Base-by-base conservation (phyloP, 2,888 invertebrate species). In the Acanthopleura granulata region DNA sequence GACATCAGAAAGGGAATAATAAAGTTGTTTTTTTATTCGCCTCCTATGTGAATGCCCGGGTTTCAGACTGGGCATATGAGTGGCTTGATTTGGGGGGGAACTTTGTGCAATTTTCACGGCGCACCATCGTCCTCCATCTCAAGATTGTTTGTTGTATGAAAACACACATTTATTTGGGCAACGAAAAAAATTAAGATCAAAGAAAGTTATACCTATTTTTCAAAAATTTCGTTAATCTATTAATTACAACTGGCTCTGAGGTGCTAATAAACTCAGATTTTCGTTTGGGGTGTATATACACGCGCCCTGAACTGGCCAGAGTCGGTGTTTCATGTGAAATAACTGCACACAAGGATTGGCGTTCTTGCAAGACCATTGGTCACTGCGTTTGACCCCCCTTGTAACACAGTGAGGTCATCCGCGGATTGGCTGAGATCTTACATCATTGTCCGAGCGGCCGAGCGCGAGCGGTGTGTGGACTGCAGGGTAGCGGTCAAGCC, bases 391-490 rank as follows among this genome's bases (percentile, higher is more conserved):
- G 27, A 27, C 66, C 66, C 66, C 66, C 25, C 3, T 40, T 40
- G 40, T 40, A 40, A 40, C 4, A 9, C 40, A 40, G 40, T 40
- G 40, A 40, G 40, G 40, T 40, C 40, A 40, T 40, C 40, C 40
- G 40, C 9, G 40, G 40, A 40, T 40, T 40, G 40, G 40, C 40
- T 40, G 16, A 3, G 25, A 27, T 27, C 66, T 66, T 66, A 66
- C 66, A 66, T 66, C 66, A 66, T 66, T 66, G 66, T 66, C 66
- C 29, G 29, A 27, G 66, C 66, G 25, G 9, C 3, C 1, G 57
- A 3, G 1, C 6, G 66, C 14, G 15, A 66, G 22, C 3, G 66
- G 12, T 6, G 27, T 22, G 29, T 27, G 15, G 29, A 66, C 66
- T 27, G 57, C n/a, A 18, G 6, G 66, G 29, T 27, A 66, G 66